phyloP scores from a whole-genome alignment of 1,140 invertebrate species.

The Tetraneura akinire region DNA sequence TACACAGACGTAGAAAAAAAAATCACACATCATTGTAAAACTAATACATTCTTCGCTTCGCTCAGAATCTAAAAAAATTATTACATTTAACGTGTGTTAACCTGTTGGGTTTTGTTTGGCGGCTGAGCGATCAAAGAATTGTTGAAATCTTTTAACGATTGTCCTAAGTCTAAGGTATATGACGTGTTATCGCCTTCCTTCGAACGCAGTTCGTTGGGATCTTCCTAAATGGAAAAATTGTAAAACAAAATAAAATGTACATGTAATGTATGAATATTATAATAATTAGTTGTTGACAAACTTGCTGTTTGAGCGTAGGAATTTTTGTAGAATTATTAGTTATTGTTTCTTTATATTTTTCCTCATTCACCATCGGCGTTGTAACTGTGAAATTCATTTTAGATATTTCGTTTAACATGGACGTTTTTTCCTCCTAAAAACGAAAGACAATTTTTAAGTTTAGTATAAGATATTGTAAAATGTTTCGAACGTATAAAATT shows the following conservation, averaged over 20 bases:
- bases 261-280: not conserved
- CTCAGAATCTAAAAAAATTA: too few species aligned
- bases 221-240: not conserved
- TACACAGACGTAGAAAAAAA: too few species aligned
- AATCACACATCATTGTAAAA: too few species aligned
- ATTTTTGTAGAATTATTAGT: not conserved
- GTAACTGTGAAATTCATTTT: not conserved
- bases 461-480: too few species aligned
- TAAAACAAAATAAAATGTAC: not conserved
- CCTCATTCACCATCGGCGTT: not conserved
- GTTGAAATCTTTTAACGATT: not conserved
- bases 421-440: conserved; percentile 22
- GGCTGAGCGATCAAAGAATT: not conserved
- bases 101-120: not conserved
- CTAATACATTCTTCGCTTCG: too few species aligned
- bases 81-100: too few species aligned
- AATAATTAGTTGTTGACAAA: not conserved
- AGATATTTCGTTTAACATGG: conserved; percentile 11
- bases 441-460: not conserved
- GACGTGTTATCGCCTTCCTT: not conserved
- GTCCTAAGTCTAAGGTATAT: not conserved
- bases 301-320: not conserved
- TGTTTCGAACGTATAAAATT: too few species aligned
- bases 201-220: not conserved
- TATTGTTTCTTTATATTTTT: not conserved